Conservation (phyloP, 1,140 invertebrate species). For the Tetramorium simillimum region DNA sequence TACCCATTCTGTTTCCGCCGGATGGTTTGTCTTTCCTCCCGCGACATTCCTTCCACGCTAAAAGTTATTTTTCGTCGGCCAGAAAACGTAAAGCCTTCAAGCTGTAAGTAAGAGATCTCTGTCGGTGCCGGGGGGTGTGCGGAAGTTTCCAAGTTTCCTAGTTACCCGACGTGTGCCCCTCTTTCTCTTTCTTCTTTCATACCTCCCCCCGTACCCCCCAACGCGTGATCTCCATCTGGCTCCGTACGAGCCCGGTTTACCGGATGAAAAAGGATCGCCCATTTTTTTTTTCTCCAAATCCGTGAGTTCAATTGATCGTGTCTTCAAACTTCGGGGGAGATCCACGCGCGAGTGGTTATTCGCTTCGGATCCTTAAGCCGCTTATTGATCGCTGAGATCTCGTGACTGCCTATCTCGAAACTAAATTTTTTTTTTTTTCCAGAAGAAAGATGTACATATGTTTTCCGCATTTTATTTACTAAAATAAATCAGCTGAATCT, state of each 20-base stretch:
- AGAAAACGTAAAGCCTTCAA: constrained; percentile 41
- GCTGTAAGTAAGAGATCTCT: constrained; percentile 62
- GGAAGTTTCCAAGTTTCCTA: constrained; percentile 64
- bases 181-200: not conserved
- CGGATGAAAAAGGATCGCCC: constrained; percentile 35
- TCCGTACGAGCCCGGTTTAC: constrained; percentile 27
- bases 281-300: constrained; percentile 42
- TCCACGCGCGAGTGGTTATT: constrained; percentile 21
- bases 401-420: not conserved
- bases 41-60: constrained; percentile 47
- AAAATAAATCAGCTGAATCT: not conserved
- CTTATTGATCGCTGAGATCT: constrained; percentile 20
- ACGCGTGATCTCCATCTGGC: constrained; percentile 24
- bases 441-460: not conserved
- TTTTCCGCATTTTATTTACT: not conserved
- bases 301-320: constrained; percentile 19
- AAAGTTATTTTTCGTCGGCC: constrained; percentile 64
- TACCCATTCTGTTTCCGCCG: constrained; percentile 45
- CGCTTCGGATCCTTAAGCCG: constrained; percentile 5
- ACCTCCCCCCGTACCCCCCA: not conserved
- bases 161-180: constrained; percentile 31
- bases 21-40: constrained; percentile 40
- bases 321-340: constrained; percentile 7
- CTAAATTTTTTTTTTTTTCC: not conserved
- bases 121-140: not conserved